Evolutionary conservation across 2,113 vertebrate species (phyloP).

Genomic region (Octodon degus): DNA sequence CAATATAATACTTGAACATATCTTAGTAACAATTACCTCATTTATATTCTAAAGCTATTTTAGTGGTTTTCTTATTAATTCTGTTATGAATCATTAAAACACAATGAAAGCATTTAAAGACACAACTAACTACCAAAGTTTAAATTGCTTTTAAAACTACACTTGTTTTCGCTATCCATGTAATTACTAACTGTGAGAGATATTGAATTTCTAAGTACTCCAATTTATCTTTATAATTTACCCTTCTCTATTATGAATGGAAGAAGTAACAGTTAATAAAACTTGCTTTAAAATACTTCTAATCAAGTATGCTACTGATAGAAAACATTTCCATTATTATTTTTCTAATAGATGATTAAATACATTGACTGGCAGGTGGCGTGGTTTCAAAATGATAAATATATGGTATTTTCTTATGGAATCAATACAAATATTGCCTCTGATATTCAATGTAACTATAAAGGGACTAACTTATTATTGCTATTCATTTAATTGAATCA

Average conservation of each 20-base stretch:
- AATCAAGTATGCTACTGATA: slow-evolving; percentile 45
- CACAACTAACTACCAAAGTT: slow-evolving; percentile 16
- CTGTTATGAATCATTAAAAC: background rate
- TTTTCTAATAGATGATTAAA: slow-evolving; percentile 37
- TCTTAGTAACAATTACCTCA: background rate
- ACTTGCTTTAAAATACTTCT: slow-evolving; percentile 44
- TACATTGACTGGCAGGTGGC: background rate
- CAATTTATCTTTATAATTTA: slow-evolving; percentile 57
- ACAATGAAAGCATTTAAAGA: background rate
- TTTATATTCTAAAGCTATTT: background rate
- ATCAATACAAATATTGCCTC: background rate
- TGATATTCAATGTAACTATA: background rate
- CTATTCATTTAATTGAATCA: slow-evolving; percentile 6
- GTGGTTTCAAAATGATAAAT: slow-evolving; percentile 57
- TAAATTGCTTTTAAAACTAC: slow-evolving; percentile 24
- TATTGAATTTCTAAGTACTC: background rate
- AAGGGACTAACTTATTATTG: slow-evolving; percentile 15
- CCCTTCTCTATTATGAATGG: slow-evolving; percentile 32
- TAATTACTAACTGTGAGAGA: slow-evolving; percentile 39
- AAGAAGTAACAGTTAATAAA: slow-evolving; percentile 60
- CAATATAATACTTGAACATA: background rate
- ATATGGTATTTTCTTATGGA: background rate
- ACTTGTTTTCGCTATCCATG: background rate
- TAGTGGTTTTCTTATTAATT: background rate
- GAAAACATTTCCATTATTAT: slow-evolving; percentile 60